Base-by-base conservation (phyloP, 2,113 vertebrate species). In the Phoxinus phoxinus region DNA sequence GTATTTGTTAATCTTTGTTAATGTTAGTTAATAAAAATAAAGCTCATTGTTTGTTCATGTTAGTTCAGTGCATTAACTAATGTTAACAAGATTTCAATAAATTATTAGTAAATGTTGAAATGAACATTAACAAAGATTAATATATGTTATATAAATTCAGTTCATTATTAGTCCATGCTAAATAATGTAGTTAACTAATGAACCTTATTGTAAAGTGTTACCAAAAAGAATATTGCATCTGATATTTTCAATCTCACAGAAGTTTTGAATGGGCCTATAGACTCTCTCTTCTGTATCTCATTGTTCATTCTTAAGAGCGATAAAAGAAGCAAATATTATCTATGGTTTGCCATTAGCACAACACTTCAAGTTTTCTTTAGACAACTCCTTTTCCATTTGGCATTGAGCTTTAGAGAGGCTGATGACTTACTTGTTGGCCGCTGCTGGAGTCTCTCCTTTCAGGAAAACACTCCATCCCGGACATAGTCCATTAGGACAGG, bases 401-500 rank as follows among this genome's bases (percentile, higher is more conserved):
- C 53, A 56, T 21, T 21, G 6, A 56, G 46, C 46, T 48, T 48
- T 48, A 48, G 3, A 69, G 32, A 15, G 10, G 21, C 2, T 48
- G 6, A 75, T 3, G 19, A 89, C 95, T 95, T 94, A 95, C 95
- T 88, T 94, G 89, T 92, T 93, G 0, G 92, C 92, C 0, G 87
- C 85, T 51, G 94, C 93, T 1, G 90, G 91, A 0, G 92, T 87
- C 73, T 96, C 91, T 0, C 95, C 95, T 90, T 93, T 94, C 51
- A 96, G 89, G 23, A 93, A 89, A 76, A 96, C 0, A 69, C 93
- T 96, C 95, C 96, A 96, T 83, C 96, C 94, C 0, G 95, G 96
- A 88, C 93, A 95, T 88, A 96, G 88, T 69, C 96, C 96, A n/a
- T 93, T 94, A 0, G 94, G 94, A 65, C 91, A 93, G 84, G 92